A percentile compares a stretch with the other conserved stretches of the same genome.
These are phyloP conservation scores for Cyrtonyx montezumae DNA, from an alignment of 2,113 vertebrate species.

Conservation along the genomic window DNA sequence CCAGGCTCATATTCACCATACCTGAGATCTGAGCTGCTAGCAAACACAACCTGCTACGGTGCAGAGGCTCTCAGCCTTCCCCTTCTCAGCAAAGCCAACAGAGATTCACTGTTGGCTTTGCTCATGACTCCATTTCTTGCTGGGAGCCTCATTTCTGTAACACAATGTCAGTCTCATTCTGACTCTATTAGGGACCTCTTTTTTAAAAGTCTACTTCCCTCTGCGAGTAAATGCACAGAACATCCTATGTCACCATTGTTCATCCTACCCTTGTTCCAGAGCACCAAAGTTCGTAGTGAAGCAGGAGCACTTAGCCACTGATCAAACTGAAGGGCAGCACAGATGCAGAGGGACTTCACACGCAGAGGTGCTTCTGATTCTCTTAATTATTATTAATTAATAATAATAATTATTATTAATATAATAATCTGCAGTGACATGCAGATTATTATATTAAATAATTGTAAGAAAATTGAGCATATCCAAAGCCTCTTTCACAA, in stretches of 20 bases:
- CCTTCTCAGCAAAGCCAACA: neutral
- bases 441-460: neutral
- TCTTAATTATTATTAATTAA: too few relatives aligned
- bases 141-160: neutral
- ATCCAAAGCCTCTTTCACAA: neutral
- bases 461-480: neutral
- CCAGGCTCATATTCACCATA: rapidly evolving
- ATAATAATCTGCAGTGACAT: too few relatives aligned
- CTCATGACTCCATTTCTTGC: neutral
- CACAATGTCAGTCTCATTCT: neutral
- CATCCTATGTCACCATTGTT: rapidly evolving
- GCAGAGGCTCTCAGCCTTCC: neutral
- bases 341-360: neutral
- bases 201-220: neutral
- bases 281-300: neutral
- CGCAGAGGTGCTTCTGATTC: neutral
- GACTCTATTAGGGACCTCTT: neutral
- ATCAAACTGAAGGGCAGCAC: neutral
- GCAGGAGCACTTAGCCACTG: neutral
- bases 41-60: neutral
- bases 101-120: neutral
- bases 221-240: neutral
- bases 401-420: too few relatives aligned
- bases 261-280: neutral
- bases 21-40: neutral